Evolutionary conservation across 2,888 invertebrate genomes (phyloP).

Genomic region (Apamea crenata): DNA sequence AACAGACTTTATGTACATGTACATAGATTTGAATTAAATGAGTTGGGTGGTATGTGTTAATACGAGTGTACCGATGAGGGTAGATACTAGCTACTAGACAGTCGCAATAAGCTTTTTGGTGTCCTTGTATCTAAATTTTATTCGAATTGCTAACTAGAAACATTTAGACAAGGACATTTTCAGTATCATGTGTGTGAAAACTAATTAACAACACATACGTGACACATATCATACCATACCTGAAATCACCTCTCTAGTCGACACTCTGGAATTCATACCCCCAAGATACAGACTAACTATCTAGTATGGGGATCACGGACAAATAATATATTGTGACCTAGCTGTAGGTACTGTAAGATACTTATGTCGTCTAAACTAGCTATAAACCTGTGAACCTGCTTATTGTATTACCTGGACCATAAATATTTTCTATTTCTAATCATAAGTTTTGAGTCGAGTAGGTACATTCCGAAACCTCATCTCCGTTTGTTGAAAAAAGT

Average conservation of each 20-base stretch:
- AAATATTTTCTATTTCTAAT: background rate
- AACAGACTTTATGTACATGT: conserved; percentile 57
- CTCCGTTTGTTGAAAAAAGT: conserved; percentile 13
- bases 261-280: background rate
- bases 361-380: background rate
- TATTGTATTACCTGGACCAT: background rate
- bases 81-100: conserved; percentile 16
- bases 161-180: background rate
- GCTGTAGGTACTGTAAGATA: background rate
- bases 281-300: background rate
- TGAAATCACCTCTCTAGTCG: background rate
- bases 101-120: conserved; percentile 27
- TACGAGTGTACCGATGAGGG: conserved; percentile 18
- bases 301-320: background rate
- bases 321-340: background rate
- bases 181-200: background rate
- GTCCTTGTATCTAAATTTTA: conserved; percentile 16
- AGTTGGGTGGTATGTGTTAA: conserved; percentile 31
- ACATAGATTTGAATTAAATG: conserved; percentile 60
- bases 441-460: conserved; percentile 6
- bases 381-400: no score
- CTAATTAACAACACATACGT: conserved; percentile 4
- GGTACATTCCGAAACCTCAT: conserved; percentile 2
- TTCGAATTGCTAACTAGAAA: conserved; percentile 13
- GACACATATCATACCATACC: background rate